phyloP scores from a whole-genome alignment of 2,113 vertebrate species.

The Pogonocichla stellata region DNA sequence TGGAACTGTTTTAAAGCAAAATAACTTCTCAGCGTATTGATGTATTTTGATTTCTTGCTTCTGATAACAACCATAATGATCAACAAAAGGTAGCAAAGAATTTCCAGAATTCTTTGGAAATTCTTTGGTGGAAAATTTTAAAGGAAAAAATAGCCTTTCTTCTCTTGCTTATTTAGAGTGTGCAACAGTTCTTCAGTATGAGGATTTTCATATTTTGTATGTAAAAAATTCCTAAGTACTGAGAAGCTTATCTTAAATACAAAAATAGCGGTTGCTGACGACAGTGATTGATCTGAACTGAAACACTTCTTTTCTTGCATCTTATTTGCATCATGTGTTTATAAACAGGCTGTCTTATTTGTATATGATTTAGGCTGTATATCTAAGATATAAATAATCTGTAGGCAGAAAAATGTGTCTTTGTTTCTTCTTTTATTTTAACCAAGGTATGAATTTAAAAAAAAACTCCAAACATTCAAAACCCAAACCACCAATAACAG shows the following conservation, averaged over 20 bases:
- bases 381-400: background rate
- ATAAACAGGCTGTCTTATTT: conserved; percentile 38
- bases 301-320: conserved; percentile 48
- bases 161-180: background rate
- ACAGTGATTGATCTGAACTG: conserved; percentile 36
- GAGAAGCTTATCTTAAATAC: conserved; percentile 1
- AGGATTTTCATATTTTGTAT: background rate
- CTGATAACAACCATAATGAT: accelerated
- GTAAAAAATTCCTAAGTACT: background rate
- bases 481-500: background rate
- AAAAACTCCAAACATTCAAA: background rate
- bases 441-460: background rate
- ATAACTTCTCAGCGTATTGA: background rate
- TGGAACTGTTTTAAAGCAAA: background rate
- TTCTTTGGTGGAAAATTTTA: background rate
- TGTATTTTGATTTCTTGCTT: background rate
- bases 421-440: background rate
- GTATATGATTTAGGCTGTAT: background rate
- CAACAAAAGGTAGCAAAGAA: background rate
- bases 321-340: conserved; percentile 31
- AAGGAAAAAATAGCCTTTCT: background rate
- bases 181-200: accelerated
- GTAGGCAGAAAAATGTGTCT: background rate
- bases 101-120: no score
- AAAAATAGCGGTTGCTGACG: conserved; percentile 24